Evolutionary conservation across 53 echinoderm and acorn worm genomes (phyloP).

Genomic region (Patiria pectinifera): DNA sequence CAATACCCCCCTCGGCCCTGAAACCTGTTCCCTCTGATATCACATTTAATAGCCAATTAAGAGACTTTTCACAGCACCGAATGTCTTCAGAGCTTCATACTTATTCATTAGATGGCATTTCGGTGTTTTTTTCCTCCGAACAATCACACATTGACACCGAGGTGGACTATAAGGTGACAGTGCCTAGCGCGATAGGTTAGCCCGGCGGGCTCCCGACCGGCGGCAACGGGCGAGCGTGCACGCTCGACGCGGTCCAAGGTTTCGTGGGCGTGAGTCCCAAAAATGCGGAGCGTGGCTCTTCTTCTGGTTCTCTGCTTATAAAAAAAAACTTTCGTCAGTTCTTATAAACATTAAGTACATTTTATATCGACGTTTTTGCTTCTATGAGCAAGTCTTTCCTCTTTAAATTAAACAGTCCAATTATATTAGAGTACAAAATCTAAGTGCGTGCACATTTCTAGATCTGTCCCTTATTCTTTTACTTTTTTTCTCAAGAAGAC

Average conservation of each 20-base stretch:
- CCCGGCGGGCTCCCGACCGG: neutral
- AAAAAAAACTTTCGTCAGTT: too few relatives aligned
- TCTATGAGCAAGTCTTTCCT: too few relatives aligned
- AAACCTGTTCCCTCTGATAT: conserved; percentile 18
- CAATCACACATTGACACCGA: conserved; percentile 5
- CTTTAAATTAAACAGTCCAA: too few relatives aligned
- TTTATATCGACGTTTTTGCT: too few relatives aligned
- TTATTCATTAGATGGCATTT: conserved; percentile 11
- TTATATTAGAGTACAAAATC: too few relatives aligned
- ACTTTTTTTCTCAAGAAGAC: too few relatives aligned
- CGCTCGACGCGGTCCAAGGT: neutral
- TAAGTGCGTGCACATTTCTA: too few relatives aligned
- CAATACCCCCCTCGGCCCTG: conserved; percentile 2
- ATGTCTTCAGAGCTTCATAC: neutral
- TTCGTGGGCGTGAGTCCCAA: neutral
- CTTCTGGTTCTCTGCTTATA: too few relatives aligned
- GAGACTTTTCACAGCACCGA: neutral
- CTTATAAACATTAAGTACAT: too few relatives aligned
- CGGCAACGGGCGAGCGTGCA: neutral
- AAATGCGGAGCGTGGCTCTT: too few relatives aligned
- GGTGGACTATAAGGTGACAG: conserved; percentile 11
- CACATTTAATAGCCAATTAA: conserved; percentile 43
- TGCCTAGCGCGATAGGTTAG: neutral
- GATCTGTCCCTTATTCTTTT: too few relatives aligned
- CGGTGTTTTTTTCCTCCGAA: neutral